Conservation (phyloP, 2,888 invertebrate genomes). For the Caenorhabditis drosophilae region DNA sequence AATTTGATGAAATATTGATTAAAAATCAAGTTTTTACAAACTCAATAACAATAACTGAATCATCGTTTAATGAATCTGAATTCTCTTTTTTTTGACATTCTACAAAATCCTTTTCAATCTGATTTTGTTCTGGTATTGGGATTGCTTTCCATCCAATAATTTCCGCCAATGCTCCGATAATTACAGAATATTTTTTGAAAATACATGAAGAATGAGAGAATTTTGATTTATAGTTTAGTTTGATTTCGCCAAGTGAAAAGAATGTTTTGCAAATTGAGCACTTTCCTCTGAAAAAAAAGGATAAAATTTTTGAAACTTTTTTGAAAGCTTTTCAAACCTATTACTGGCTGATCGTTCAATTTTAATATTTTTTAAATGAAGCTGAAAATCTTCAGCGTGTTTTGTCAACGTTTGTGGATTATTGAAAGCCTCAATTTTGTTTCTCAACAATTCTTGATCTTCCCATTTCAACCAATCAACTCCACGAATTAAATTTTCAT, state of each 20-base stretch:
- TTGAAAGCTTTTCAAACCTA: no score
- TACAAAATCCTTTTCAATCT: background rate
- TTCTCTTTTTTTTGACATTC: background rate
- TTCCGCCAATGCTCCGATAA: constrained; percentile 1
- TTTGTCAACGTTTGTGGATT: background rate
- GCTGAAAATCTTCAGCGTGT: background rate
- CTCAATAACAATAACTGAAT: background rate
- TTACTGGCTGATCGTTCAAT: background rate
- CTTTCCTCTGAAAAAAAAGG: constrained; percentile 52
- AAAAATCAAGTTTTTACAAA: background rate
- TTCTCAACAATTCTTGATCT: constrained; percentile 57
- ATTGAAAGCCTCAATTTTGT: constrained; percentile 6
- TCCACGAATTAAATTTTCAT: constrained; percentile 70
- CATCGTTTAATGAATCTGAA: background rate
- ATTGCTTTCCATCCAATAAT: constrained; percentile 6
- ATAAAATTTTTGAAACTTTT: no score
- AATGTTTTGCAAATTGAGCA: constrained; percentile 48
- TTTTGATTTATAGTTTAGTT: constrained; percentile 28
- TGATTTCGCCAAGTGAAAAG: constrained; percentile 43
- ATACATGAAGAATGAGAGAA: constrained; percentile 48
- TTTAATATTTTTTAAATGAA: background rate
- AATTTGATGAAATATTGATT: no score
- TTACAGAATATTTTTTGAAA: constrained; percentile 1
- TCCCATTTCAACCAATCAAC: constrained; percentile 72
- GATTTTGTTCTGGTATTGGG: background rate